phyloP scores from a whole-genome alignment of 2,888 invertebrate species.

The Tipula confusa region DNA sequence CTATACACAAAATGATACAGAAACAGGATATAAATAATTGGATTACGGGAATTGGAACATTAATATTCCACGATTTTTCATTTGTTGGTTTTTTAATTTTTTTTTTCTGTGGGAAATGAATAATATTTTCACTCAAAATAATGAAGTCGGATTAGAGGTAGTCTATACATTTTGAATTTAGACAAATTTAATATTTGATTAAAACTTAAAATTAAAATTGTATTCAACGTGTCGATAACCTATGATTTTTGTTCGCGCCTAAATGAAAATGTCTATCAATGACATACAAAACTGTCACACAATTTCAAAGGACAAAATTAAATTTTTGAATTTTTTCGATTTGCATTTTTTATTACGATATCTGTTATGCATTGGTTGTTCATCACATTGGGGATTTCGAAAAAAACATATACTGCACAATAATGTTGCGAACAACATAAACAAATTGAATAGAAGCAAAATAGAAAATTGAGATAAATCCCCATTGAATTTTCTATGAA shows the following conservation, averaged over 20 bases:
- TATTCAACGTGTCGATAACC: too few relatives aligned
- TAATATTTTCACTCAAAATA: not conserved
- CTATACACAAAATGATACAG: not conserved
- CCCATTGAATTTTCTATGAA: not conserved
- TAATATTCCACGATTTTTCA: constrained; percentile 3
- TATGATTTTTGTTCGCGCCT: not conserved
- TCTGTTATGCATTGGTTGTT: not conserved
- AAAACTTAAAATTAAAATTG: not conserved
- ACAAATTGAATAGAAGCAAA: not conserved
- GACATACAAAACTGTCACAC: not conserved
- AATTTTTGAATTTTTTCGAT: not conserved
- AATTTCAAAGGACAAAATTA: not conserved
- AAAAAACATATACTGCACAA: not conserved
- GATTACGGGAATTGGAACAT: constrained; percentile 9
- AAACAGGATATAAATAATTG: not conserved
- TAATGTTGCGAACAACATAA: not conserved
- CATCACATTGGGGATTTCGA: not conserved
- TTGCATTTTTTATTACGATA: not conserved
- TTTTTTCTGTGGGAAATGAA: not conserved
- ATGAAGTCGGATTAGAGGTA: not conserved
- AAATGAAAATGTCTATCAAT: not conserved
- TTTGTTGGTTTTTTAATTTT: too few relatives aligned
- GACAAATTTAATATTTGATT: not conserved
- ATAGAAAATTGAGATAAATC: not conserved
- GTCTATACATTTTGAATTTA: not conserved